Conservation (phyloP, 2,888 invertebrate species). For the Polylopha cassiicola region DNA sequence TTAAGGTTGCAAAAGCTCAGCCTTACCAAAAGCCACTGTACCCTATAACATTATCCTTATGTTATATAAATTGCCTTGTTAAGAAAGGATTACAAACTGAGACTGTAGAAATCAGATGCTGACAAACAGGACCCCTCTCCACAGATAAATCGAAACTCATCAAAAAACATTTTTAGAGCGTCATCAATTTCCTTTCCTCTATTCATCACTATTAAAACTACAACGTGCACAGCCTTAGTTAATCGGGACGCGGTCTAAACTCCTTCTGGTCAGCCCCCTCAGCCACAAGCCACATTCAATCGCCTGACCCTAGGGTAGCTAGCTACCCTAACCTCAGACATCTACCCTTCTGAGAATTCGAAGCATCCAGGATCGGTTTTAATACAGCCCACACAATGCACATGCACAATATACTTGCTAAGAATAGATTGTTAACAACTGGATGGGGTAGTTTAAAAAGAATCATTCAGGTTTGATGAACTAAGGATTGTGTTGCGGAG, state of each 20-base stretch:
- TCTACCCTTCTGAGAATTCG: slow-evolving; percentile 49
- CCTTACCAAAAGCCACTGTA: too few species aligned
- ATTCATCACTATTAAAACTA: slow-evolving; percentile 28
- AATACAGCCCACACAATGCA: slow-evolving; percentile 50
- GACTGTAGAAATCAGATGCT: too few species aligned
- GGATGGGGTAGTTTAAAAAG: slow-evolving; percentile 23
- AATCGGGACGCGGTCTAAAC: slow-evolving; percentile 44
- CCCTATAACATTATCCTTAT: too few species aligned
- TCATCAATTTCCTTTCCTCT: slow-evolving; percentile 28
- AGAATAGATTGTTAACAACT: slow-evolving; percentile 35
- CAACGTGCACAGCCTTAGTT: slow-evolving; percentile 37
- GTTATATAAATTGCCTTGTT: too few species aligned
- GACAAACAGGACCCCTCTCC: too few species aligned
- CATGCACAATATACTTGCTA: slow-evolving; percentile 52
- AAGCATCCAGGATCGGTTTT: slow-evolving; percentile 48
- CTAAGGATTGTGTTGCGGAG: too few species aligned
- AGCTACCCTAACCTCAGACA: slow-evolving; percentile 49
- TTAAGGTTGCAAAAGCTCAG: too few species aligned
- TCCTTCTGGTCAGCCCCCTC: slow-evolving; percentile 35
- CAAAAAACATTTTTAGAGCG: too few species aligned
- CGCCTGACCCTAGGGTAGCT: slow-evolving; percentile 38
- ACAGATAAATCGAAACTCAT: too few species aligned
- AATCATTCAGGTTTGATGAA: too few species aligned
- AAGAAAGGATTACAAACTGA: too few species aligned
- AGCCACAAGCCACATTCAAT: slow-evolving; percentile 64